Percentiles rank a stretch among this genome's conserved stretches.
Conservation (phyloP, 1,140 invertebrate species). For the Eueides isabella region DNA sequence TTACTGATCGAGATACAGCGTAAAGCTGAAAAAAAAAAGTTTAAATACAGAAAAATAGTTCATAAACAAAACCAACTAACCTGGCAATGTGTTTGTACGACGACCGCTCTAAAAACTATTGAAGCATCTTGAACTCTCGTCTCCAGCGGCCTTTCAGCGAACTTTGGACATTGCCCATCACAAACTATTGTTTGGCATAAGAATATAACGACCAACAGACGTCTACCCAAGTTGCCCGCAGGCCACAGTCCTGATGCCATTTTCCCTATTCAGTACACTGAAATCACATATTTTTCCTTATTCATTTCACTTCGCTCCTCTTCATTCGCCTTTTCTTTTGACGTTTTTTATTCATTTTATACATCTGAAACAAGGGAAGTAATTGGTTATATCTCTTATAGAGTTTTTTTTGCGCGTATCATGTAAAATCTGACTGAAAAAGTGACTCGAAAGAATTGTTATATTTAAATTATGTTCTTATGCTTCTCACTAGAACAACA, state of each 20-base stretch:
- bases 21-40: no score
- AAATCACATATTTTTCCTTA: constrained; percentile 61
- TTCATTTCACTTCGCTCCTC: constrained; percentile 56
- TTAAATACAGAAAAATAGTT: no score
- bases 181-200: constrained; percentile 76
- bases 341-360: constrained; percentile 68
- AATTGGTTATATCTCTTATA: constrained; percentile 36
- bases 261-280: constrained; percentile 45
- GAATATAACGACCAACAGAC: constrained; percentile 66
- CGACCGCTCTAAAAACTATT: constrained; percentile 76
- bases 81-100: constrained; percentile 71
- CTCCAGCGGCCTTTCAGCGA: constrained; percentile 74
- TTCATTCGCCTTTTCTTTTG: constrained; percentile 64
- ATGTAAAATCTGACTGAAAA: no score
- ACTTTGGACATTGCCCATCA: constrained; percentile 78
- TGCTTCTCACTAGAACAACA: no score
- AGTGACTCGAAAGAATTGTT: no score
- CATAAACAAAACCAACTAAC: constrained; percentile 49
- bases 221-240: constrained; percentile 50
- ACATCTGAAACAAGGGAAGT: constrained; percentile 67
- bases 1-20: no score
- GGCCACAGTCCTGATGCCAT: constrained; percentile 58
- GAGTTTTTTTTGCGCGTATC: background rate
- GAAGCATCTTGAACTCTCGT: constrained; percentile 75
- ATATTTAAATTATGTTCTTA: no score